phyloP scores from a whole-genome alignment of 1,140 invertebrate genomes.

The Nomia melanderi region DNA sequence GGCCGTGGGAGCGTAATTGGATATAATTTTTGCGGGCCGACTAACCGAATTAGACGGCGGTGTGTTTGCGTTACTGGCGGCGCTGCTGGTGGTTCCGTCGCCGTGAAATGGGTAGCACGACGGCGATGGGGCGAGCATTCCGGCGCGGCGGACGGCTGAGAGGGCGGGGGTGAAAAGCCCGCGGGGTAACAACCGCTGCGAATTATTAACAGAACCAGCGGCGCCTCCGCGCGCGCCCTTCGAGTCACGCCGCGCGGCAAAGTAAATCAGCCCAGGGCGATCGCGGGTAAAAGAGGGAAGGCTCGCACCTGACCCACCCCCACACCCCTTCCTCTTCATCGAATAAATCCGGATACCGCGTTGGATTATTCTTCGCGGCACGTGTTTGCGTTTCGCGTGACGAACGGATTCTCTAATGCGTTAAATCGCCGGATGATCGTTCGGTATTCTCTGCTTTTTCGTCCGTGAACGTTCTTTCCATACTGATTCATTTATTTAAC shows the following conservation, averaged over 20 bases:
- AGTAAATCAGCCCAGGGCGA: constrained; percentile 66
- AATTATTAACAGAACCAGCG: constrained; percentile 67
- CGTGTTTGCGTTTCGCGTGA: constrained; percentile 25
- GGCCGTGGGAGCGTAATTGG: constrained; percentile 65
- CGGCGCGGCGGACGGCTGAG: not conserved
- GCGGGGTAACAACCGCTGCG: constrained; percentile 61
- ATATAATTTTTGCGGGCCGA: constrained; percentile 71
- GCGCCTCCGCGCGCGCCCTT: constrained; percentile 54
- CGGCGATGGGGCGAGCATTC: constrained; percentile 9
- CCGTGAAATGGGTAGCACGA: constrained; percentile 37
- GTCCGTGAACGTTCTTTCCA: too few relatives aligned
- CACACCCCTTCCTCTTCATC: constrained; percentile 2
- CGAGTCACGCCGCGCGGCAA: constrained; percentile 56
- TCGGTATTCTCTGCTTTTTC: too few relatives aligned
- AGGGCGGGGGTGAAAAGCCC: constrained; percentile 57
- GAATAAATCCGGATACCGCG: constrained; percentile 35
- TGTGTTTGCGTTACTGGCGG: constrained; percentile 69
- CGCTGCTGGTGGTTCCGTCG: constrained; percentile 46
- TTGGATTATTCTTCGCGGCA: constrained; percentile 42
- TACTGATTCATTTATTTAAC: too few relatives aligned
- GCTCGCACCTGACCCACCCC: not conserved
- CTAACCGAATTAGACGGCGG: constrained; percentile 71
- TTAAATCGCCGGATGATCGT: not conserved
- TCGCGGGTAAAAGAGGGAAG: constrained; percentile 44
- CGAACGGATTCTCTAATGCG: not conserved